A percentile compares a stretch with the other conserved stretches of the same genome.
phyloP scores from a whole-genome alignment of 2,113 vertebrate genomes.

The Pelobates fuscus region DNA sequence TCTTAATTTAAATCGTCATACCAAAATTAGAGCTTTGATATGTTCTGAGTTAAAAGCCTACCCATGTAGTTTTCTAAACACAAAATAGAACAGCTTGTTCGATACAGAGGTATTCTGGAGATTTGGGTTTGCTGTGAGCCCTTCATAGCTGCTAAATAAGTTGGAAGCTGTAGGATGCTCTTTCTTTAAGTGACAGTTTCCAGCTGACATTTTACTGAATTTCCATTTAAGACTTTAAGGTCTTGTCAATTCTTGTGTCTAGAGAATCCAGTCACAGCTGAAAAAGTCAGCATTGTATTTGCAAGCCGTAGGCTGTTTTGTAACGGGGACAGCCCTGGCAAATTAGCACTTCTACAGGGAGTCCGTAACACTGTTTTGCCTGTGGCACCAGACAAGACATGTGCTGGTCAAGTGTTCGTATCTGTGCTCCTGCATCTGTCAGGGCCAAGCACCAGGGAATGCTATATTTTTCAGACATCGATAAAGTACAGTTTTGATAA shows the following conservation, averaged over 20 bases:
- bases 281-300: constrained; percentile 49
- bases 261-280: constrained; percentile 43
- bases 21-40: too few species aligned
- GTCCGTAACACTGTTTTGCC: constrained; percentile 43
- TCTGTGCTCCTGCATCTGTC: constrained; percentile 35
- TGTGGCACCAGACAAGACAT: constrained; percentile 45
- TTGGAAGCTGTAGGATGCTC: neutral
- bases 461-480: constrained; percentile 14
- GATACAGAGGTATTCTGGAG: too few species aligned
- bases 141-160: constrained; percentile 3
- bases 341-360: constrained; percentile 50
- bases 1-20: too few species aligned
- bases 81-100: too few species aligned
- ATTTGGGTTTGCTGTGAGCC: neutral
- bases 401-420: constrained; percentile 43
- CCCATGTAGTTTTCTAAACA: too few species aligned
- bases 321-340: constrained; percentile 34
- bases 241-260: constrained; percentile 44
- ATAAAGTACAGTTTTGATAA: neutral
- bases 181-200: constrained; percentile 44
- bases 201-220: constrained; percentile 46
- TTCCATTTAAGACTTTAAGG: constrained; percentile 41
- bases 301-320: constrained; percentile 44
- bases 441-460: constrained; percentile 15
- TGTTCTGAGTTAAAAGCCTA: too few species aligned